Conservation (phyloP, 2,113 vertebrate species). For the Zeus faber region DNA sequence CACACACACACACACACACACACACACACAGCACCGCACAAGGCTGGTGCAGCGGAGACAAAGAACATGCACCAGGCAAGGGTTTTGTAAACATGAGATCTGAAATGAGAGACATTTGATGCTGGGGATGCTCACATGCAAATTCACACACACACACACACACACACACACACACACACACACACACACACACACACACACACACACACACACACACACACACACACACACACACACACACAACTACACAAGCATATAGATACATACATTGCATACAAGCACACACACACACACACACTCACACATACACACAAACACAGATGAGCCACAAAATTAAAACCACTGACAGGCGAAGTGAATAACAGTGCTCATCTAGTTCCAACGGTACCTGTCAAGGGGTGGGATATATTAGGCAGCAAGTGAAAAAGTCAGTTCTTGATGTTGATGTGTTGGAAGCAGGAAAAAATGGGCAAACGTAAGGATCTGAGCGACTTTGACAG, state of each 20-base stretch:
- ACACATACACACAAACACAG: background rate
- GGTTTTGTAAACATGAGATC: constrained; percentile 50
- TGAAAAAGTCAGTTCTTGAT: no score
- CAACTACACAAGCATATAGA: background rate
- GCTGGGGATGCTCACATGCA: constrained; percentile 12
- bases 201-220: background rate
- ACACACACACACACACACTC: no score
- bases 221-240: background rate
- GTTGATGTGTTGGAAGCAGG: no score
- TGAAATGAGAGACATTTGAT: constrained; percentile 41
- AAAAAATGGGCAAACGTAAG: no score
- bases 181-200: constrained; percentile 2
- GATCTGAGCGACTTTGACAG: no score
- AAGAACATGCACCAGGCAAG: constrained; percentile 45
- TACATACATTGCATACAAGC: background rate
- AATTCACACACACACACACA: constrained; percentile 18
- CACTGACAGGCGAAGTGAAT: background rate
- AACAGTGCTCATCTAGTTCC: no score
- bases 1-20: no score
- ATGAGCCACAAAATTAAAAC: background rate
- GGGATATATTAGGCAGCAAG: no score
- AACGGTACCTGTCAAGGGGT: no score
- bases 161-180: constrained; percentile 18
- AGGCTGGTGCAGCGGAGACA: constrained; percentile 41
- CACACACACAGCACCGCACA: no score